phyloP scores from a whole-genome alignment of 2,888 invertebrate species.

The Mystacides longicornis region DNA sequence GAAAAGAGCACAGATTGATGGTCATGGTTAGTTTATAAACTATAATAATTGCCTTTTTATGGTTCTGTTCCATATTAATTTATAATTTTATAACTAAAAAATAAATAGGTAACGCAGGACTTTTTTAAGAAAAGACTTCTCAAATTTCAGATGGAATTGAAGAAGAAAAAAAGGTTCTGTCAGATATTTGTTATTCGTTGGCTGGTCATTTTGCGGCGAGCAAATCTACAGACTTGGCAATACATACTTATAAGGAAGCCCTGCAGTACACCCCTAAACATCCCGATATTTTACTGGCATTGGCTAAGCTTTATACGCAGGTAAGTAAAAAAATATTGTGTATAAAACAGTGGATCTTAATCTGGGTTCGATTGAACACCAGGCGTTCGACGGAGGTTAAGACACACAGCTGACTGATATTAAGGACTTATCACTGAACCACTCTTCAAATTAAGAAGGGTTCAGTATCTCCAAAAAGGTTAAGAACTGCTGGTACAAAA shows the following conservation, averaged over 20 bases:
- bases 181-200: slow-evolving; percentile 37
- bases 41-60: background rate
- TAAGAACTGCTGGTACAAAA: too few species aligned
- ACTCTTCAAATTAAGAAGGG: too few species aligned
- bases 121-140: background rate
- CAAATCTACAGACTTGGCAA: slow-evolving; percentile 58
- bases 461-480: too few species aligned
- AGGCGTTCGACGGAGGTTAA: too few species aligned
- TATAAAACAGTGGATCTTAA: too few species aligned
- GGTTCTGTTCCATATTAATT: background rate
- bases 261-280: slow-evolving; percentile 72
- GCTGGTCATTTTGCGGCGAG: slow-evolving; percentile 39
- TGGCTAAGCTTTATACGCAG: slow-evolving; percentile 76
- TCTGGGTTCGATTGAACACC: too few species aligned
- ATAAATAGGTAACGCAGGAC: background rate
- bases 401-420: too few species aligned
- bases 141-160: slow-evolving; percentile 32
- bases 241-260: slow-evolving; percentile 80
- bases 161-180: slow-evolving; percentile 40
- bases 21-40: slow-evolving; percentile 14
- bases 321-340: too few species aligned
- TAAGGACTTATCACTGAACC: too few species aligned
- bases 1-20: slow-evolving; percentile 62
- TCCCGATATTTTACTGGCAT: slow-evolving; percentile 58
- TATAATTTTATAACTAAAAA: background rate